A percentile compares a stretch with the other conserved stretches of the same genome.
Evolutionary conservation across 1,140 invertebrate genomes (phyloP).

Genomic region (Sycophaga agraensis): DNA sequence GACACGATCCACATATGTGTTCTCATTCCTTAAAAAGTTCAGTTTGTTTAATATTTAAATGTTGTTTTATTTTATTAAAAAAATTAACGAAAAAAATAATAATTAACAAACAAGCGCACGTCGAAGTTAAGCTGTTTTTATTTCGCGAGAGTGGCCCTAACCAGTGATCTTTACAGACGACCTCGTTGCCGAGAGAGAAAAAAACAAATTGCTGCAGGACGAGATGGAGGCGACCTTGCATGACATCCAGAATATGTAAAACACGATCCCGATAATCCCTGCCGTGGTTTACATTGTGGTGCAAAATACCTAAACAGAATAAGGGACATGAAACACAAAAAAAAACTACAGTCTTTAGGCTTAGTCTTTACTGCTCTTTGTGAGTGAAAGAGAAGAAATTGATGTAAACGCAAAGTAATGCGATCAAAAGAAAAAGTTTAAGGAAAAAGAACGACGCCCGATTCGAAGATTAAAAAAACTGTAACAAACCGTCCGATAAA

Average conservation of each 20-base stretch:
- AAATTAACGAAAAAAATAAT: not conserved
- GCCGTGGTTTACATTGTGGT: constrained; percentile 42
- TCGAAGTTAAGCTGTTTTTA: constrained; percentile 16
- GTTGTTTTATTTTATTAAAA: constrained; percentile 13
- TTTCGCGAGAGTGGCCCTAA: constrained; percentile 46
- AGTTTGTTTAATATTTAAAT: constrained; percentile 22
- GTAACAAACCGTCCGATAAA: constrained; percentile 1
- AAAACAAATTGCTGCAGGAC: constrained; percentile 94
- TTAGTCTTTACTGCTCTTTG: constrained; percentile 8
- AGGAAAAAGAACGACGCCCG: not conserved
- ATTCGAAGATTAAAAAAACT: not conserved
- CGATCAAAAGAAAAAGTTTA: not conserved
- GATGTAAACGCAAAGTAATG: not conserved
- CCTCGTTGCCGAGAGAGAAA: constrained; percentile 90
- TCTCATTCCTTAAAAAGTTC: not conserved
- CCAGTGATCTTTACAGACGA: constrained; percentile 81
- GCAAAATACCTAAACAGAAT: constrained; percentile 34
- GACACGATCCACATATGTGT: not conserved
- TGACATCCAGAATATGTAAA: constrained; percentile 99
- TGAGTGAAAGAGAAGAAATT: constrained; percentile 4
- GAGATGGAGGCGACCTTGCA: constrained; percentile 99
- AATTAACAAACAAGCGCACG: constrained; percentile 17
- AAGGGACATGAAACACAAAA: constrained; percentile 28
- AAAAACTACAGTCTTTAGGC: constrained; percentile 23
- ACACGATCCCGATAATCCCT: constrained; percentile 16